phyloP scores from a whole-genome alignment of 2,888 invertebrate species.

The Xestia xanthographa region DNA sequence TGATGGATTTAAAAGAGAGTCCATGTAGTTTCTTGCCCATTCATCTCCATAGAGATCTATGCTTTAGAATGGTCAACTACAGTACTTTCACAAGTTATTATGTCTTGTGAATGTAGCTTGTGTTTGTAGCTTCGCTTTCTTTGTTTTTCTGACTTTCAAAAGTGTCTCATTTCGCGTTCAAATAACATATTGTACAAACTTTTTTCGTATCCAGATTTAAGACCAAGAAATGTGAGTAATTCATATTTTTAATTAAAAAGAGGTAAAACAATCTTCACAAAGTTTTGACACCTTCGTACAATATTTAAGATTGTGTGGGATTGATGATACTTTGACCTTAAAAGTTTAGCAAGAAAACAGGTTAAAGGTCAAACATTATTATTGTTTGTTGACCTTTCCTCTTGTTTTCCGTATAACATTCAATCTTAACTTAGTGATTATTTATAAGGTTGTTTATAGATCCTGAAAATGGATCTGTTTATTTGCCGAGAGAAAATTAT shows the following conservation, averaged over 20 bases:
- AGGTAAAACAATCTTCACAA: neutral
- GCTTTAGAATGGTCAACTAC: too few relatives aligned
- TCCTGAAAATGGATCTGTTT: constrained; percentile 1
- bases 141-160: too few relatives aligned
- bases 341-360: constrained; percentile 9
- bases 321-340: constrained; percentile 4
- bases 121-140: too few relatives aligned
- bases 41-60: too few relatives aligned
- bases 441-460: constrained; percentile 4
- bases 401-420: constrained; percentile 18
- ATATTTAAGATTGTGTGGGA: neutral
- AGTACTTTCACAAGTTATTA: too few relatives aligned
- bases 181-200: neutral
- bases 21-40: too few relatives aligned
- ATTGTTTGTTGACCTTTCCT: constrained; percentile 22
- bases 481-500: neutral
- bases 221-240: neutral
- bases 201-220: neutral
- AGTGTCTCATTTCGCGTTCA: neutral
- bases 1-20: too few relatives aligned
- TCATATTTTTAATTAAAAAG: neutral
- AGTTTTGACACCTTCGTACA: neutral
- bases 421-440: constrained; percentile 2
- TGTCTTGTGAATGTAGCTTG: too few relatives aligned
- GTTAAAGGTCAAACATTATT: constrained; percentile 1